Evolutionary conservation across 1,140 invertebrate species (phyloP).

Genomic region (Spodoptera litura): DNA sequence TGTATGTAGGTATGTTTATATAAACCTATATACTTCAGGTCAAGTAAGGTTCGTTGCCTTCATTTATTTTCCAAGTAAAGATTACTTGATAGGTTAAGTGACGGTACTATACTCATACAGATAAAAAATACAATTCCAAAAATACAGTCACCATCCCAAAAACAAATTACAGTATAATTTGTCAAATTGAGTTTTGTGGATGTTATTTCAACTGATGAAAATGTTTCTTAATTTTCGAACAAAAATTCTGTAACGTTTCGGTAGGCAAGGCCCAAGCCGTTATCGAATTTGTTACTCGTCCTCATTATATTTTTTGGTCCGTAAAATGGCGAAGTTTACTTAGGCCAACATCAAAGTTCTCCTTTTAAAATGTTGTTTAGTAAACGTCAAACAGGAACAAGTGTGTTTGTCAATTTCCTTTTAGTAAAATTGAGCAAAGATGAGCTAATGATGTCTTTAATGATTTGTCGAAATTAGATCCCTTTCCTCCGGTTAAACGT

Average conservation of each 20-base stretch:
- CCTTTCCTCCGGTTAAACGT: too few species aligned
- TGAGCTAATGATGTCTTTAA: too few species aligned
- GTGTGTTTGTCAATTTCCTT: constrained; percentile 8
- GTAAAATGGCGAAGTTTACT: constrained; percentile 35
- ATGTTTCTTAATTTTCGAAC: constrained; percentile 34
- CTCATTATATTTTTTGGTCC: constrained; percentile 43
- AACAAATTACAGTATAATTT: constrained; percentile 23
- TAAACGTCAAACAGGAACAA: background rate
- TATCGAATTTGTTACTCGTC: constrained; percentile 27
- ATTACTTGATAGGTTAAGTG: background rate
- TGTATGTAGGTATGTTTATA: too few species aligned
- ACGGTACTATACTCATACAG: background rate
- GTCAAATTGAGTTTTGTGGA: constrained; percentile 32
- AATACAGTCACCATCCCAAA: background rate
- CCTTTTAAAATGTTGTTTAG: constrained; percentile 24
- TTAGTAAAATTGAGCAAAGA: background rate
- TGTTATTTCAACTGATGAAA: constrained; percentile 35
- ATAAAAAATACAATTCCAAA: background rate
- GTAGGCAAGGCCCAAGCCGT: constrained; percentile 30
- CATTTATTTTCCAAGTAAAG: too few species aligned
- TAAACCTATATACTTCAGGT: too few species aligned
- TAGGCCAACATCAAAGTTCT: constrained; percentile 16
- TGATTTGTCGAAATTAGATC: too few species aligned
- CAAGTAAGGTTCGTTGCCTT: too few species aligned
- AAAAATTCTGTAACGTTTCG: constrained; percentile 24